Evolutionary conservation across 23 tunicate genomes (phyloP), one percentile per base, ranked within the genome.

Genomic region (Trididemnum clinides): DNA sequence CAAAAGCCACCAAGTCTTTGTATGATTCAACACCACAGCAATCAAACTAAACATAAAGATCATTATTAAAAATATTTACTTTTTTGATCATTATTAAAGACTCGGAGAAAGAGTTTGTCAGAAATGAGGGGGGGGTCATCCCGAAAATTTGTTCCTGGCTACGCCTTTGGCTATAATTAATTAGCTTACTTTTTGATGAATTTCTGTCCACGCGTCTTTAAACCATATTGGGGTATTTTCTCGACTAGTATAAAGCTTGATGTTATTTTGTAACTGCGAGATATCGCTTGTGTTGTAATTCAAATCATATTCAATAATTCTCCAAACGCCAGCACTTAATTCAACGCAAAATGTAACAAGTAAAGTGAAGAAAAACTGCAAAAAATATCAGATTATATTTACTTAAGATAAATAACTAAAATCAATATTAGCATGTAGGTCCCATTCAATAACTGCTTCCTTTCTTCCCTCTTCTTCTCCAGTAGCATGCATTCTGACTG

Each of bases 271-370:
- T 3, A 92, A 85, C 50, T 75, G 80, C 21, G 25, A 22, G 0
- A 82, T 15, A 38, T 92, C 97, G 18, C 32, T 58, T 21, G 36
- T 50, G 62, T 87, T 36, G 70, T 71, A 87, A 22, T 50, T 77
- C 12, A 78, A 23, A 31, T 87, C 76, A 49, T 65, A 83, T 7
- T 83, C 86, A n/a, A 87, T 71, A n/a, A 86, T 77, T 28, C 91
- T 54, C 91, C 91, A 87, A 0, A 92, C 64, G 26, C 97, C 97
- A 38, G 97, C 97, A 63, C 97, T 92, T 51, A 92, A 38, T 62
- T 92, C 97, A 26, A 87, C 85, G 57, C 88, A 92, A 50, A 92
- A 77, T n/a, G 91, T 72, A 6, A 87, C 81, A 71, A 92, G 51
- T 1, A 87, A 25, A 1, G 91, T 81, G 34, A 92, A 83, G 81